Base-by-base conservation (phyloP, 92 coral and sea anemone species). In the Montipora capitata region DNA sequence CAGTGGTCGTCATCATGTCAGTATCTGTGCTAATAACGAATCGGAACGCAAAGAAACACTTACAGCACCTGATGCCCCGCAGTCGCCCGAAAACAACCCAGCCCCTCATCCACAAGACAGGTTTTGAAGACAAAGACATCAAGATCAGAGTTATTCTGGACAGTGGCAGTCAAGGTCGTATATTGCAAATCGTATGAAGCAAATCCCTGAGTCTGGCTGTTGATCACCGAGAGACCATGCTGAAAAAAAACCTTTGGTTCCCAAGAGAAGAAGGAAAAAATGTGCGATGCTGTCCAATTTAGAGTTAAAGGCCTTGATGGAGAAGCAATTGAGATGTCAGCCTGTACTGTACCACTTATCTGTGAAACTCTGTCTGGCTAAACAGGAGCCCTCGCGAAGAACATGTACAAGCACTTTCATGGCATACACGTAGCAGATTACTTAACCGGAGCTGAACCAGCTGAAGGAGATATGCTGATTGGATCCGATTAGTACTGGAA, bases 101-200 rank as follows among this genome's bases (percentile, higher is more conserved):
- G 41, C 89, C 84, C 40, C 40, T 48, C 17, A 40, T 71, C 16
- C 12, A 68, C 66, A 74, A 12, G 16, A 68, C 68, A 11, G 72
- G 79, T 8, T 43, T 54, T 4, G 15, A 61, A 7, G 67, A 43
- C n/a, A 43, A 73, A 62, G 54, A 56, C 17, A 74, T n/a, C 3
- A 78, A 4, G 27, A 65, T 85, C 3, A 59, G 96, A 71, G 40
- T 86, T 27, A 78, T 91, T 10, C 72, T 93, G 20, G 94, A 93
- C 79, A 78, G 90, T 40, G 92, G 91, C 40, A 91, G 91, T 61
- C 94, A 90, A 76, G 92, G 11, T 86, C 92, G 3, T 90, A 90
- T 66, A 59, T 93, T 17, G 82, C 92, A 43, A 67, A 64, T 13
- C 66, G 43, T 2, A 5, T 48, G 52, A 48, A 2, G 52, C 7